Evolutionary conservation across 1,140 invertebrate genomes (phyloP), one percentile per base, ranked within the genome.

Genomic region (Drosophila kurseongensis): DNA sequence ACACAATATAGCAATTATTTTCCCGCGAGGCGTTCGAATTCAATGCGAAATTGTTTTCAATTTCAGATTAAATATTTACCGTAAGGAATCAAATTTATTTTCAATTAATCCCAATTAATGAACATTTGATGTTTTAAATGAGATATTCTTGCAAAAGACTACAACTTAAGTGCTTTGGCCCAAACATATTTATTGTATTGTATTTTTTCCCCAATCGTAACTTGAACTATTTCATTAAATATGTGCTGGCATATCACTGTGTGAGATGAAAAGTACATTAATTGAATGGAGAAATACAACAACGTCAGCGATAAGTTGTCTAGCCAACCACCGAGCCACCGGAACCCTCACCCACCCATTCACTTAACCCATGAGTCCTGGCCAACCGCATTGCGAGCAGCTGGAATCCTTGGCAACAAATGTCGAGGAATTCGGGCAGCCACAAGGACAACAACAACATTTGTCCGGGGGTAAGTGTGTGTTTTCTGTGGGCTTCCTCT

Each of bases 271-370:
- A 56, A 36, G 42, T 54, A 42, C 32, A 66, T 75, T 57, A 66
- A 67, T 55, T 67, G 54, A 75, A 45, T 35, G 40, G 45, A 48
- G 54, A 44, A 52, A 36, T 41, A 45, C 36, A 75, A 51, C 42
- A 48, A 67, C 52, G 72, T 58, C 61, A 54, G 61, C 62, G 61
- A 40, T 57, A 67, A 67, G 73, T 76, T 76, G 73, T 76, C 72
- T 67, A 59, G 73, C 61, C 61, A 76, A 76, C 73, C 48, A 48
- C 47, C 29, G 47, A 63, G 10, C 32, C 50, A 14, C 35, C 51
- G 62, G 47, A 62, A 32, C 38, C 50, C n/a, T 48, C 51, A 51
- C 29, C 18, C 44, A 38, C 45, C 41, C 36, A 74, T 74, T 41
- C 58, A 74, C 72, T 71, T 71, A 54, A 40, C 36, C 52, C 52